Evolutionary conservation across 2,797 vertebrate species (phyloP), one percentile per base, ranked within the genome.

Genomic region (Knipowitschia caucasica): DNA sequence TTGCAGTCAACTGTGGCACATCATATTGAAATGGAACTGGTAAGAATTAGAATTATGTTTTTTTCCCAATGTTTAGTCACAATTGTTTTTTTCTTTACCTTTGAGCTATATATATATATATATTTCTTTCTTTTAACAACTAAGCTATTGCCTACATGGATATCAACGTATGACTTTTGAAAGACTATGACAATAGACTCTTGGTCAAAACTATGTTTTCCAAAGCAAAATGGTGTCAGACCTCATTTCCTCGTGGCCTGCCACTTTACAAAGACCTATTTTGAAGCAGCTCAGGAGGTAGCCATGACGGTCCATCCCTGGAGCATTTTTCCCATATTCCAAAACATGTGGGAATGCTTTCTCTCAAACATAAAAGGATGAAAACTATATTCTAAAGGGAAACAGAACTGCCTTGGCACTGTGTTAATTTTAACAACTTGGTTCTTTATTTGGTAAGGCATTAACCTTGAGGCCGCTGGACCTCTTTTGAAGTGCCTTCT

Each of bases 301-400:
- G 68, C 56, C 69, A 67, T 58, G 68, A 75, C 87, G 88, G 74
- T 75, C 62, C 83, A 89, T 93, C 92, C 92, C 90, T 69, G 83
- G 89, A 92, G 85, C 81, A 90, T 90, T 90, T 91, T 66, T 75
- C 77, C 78, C 74, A 73, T 89, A 83, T 93, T 93, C 90, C 84
- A 83, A 90, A 91, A 93, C 92, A 95, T 91, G 82, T 95, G 92
- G 91, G 83, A 94, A 90, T 92, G 84, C 84, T 95, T 95, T 94
- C 84, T 83, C 68, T 85, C 79, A 80, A 75, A 91, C 88, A 90
- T 92, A 87, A 92, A 93, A 94, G 85, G 70, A 79, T 67, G 50
- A 66, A 85, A 82, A 83, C 75, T 65, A 72, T 72, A 80, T 78
- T 67, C 79, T 80, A 88, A 89, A 73, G 86, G 82, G 73, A 82